Evolutionary conservation across 1,140 invertebrate genomes (phyloP), one percentile per base, ranked within the genome.

Genomic region (Ceratitis capitata): DNA sequence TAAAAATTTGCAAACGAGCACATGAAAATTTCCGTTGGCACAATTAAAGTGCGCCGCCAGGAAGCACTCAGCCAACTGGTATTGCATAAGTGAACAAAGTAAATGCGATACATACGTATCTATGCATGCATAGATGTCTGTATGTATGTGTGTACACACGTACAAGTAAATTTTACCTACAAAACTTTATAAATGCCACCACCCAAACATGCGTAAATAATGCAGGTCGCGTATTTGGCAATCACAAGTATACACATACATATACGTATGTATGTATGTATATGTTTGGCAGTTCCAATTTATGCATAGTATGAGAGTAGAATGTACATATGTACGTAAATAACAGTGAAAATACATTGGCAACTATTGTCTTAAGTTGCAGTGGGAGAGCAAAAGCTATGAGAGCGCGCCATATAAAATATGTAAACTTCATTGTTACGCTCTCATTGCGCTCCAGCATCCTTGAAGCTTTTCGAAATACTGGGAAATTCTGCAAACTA

Each of bases 21-120:
- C 69, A 78, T 78, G 39, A 78, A 78, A 78, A 78, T 78, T 78
- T 78, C 69, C 69, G 69, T 26, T 78, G 69, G 69, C 69, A 78
- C 42, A 78, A 78, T 78, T 78, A 78, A 78, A 78, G 32, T 78
- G 69, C 69, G 69, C 69, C 69, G 42, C n/a, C 69, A 78, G 35
- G 42, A 78, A 78, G 16, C 39, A 78, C 69, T 78, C 39, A 78
- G 69, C 69, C 42, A 78, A 78, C 35, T 19, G 42, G 16, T 45
- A 42, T n/a, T 35, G 16, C 32, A 19, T 19, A 69, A 4, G 51
- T 53, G 14, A 7, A 47, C 45, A 47, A 47, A 47, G 45, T 47
- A 9, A 47, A 7, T 14, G 14, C 14, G 14, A 47, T 47, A 47
- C 45, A 47, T 9, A 47, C 45, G 7, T 47, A 9, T 47, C 14